Evolutionary conservation across 1,140 invertebrate species (phyloP).

Genomic region (Thaumatotibia leucotreta): DNA sequence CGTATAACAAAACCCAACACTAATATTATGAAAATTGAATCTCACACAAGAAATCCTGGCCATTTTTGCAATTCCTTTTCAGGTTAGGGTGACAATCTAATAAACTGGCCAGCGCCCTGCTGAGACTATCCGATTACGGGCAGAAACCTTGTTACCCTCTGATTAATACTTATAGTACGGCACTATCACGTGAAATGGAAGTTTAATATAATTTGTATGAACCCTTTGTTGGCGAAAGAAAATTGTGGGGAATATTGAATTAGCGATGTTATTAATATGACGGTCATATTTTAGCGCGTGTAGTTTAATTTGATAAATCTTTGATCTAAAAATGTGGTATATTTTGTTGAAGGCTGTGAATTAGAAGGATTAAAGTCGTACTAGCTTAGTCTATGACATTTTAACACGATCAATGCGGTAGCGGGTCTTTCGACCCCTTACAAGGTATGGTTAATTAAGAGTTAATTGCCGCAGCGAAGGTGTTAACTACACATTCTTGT

Average conservation of each 20-base stretch:
- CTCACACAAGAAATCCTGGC: background rate
- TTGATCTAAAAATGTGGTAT: too few relatives aligned
- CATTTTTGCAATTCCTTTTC: slow-evolving; percentile 23
- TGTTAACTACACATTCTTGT: too few relatives aligned
- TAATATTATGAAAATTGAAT: background rate
- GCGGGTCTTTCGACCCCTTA: too few relatives aligned
- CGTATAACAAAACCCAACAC: background rate
- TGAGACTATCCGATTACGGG: slow-evolving; percentile 64
- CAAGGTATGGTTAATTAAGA: too few relatives aligned
- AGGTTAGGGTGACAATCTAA: slow-evolving; percentile 72
- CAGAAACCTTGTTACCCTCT: slow-evolving; percentile 69
- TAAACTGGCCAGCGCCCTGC: slow-evolving; percentile 64
- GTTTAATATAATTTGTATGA: slow-evolving; percentile 32
- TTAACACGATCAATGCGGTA: too few relatives aligned
- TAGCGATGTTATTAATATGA: background rate
- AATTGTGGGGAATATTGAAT: background rate
- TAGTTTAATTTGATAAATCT: background rate
- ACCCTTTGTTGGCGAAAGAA: slow-evolving; percentile 8
- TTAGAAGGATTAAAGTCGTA: too few relatives aligned
- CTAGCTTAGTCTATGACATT: too few relatives aligned
- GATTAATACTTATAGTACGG: slow-evolving; percentile 60
- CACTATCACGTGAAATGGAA: slow-evolving; percentile 47
- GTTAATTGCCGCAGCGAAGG: too few relatives aligned
- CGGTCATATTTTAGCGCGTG: background rate
- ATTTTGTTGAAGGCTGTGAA: too few relatives aligned